Evolutionary conservation across 2,888 invertebrate genomes (phyloP).

Genomic region (Protophormia terraenovae): DNA sequence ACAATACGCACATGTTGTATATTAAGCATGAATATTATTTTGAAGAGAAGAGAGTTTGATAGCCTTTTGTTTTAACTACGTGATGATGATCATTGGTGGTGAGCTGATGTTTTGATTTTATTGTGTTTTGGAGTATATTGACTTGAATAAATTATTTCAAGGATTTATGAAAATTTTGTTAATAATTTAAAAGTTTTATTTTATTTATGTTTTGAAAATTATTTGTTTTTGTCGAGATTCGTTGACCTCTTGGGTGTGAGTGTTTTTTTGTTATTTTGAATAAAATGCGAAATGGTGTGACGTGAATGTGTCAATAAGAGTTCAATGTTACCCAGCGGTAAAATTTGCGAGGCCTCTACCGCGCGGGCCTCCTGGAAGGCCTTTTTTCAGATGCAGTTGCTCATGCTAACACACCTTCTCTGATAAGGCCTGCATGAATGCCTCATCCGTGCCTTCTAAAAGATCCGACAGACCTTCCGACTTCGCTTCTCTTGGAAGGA

Average conservation of each 20-base stretch:
- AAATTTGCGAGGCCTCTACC: no score
- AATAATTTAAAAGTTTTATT: conserved; percentile 22
- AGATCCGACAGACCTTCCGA: no score
- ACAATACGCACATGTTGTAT: conserved; percentile 31
- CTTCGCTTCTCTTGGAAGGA: no score
- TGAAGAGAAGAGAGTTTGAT: conserved; percentile 21
- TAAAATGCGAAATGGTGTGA: not conserved
- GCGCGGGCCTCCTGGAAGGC: no score
- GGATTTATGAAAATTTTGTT: conserved; percentile 57
- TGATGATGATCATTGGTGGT: not conserved
- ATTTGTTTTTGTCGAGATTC: conserved; percentile 40
- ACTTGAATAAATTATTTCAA: conserved; percentile 57
- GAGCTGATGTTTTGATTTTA: conserved; percentile 45
- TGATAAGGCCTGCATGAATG: no score
- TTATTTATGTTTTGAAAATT: conserved; percentile 20
- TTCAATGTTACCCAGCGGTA: no score
- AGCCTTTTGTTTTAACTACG: conserved; percentile 13
- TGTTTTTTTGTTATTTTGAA: not conserved
- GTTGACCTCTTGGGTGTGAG: conserved; percentile 26
- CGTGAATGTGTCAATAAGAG: not conserved
- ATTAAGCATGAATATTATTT: not conserved
- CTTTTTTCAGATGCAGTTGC: no score
- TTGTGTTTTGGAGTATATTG: conserved; percentile 36
- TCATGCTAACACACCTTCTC: no score
- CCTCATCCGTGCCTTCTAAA: no score